These are phyloP conservation scores for Spinus pinus DNA, from an alignment of 2,797 vertebrate species.

Conservation along the genomic window DNA sequence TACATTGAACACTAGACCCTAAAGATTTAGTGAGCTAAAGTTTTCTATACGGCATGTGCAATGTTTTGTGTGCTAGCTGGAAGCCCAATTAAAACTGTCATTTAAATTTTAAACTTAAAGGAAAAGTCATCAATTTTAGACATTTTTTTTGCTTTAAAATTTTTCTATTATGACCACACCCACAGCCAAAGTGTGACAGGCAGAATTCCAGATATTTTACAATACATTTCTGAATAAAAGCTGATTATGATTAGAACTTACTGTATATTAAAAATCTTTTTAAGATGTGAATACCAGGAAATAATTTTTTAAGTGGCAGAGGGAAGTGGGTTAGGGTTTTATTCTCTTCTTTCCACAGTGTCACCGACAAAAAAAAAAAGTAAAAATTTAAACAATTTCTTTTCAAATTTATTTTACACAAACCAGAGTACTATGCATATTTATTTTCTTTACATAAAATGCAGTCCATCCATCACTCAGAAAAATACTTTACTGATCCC, in stretches of 20 bases:
- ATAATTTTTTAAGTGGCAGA: not conserved
- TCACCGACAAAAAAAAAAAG: not conserved
- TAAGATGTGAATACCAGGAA: not conserved
- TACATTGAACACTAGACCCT: not conserved
- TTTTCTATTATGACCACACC: not conserved
- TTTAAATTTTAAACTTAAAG: not conserved
- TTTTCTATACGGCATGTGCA: not conserved
- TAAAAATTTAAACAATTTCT: not conserved
- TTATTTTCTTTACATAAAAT: not conserved
- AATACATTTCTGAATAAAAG: not conserved
- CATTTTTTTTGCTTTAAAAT: not conserved
- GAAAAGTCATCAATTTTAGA: not conserved
- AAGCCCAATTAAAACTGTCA: not conserved
- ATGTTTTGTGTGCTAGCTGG: not conserved
- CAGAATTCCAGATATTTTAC: not conserved
- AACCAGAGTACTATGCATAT: not conserved
- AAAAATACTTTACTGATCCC: not conserved
- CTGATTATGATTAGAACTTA: not conserved
- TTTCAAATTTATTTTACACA: not conserved
- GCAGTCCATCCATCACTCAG: not conserved
- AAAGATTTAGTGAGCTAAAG: not conserved
- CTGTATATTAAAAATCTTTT: not conserved
- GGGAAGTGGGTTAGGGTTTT: rapidly evolving
- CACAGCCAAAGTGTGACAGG: not conserved
- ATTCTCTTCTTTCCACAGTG: not conserved